Evolutionary conservation across 2,797 vertebrate genomes (phyloP).

Genomic region (Morus bassanus): DNA sequence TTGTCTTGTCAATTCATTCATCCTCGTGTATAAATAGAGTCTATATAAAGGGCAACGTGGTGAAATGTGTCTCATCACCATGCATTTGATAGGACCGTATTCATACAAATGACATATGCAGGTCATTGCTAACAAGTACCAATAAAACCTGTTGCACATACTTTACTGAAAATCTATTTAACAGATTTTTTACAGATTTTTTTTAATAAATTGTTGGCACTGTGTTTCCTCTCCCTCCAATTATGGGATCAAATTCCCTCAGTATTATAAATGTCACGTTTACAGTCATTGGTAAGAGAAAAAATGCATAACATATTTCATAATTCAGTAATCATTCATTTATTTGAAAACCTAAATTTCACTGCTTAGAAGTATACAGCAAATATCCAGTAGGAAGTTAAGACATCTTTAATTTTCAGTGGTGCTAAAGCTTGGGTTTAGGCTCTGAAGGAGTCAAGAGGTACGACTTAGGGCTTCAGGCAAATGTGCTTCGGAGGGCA

Average conservation of each 20-base stretch:
- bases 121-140: slow-evolving; percentile 55
- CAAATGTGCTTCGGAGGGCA: not conserved
- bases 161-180: not conserved
- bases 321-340: not conserved
- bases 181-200: not conserved
- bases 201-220: not conserved
- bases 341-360: not conserved
- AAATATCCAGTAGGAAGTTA: not conserved
- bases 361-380: not conserved
- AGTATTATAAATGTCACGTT: not conserved
- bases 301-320: not conserved
- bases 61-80: slow-evolving; percentile 43
- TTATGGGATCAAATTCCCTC: not conserved
- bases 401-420: not conserved
- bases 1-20: slow-evolving; percentile 68
- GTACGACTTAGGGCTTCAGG: rapidly evolving
- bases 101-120: slow-evolving; percentile 54
- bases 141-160: slow-evolving; percentile 53
- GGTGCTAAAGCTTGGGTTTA: not conserved
- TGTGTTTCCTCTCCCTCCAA: not conserved
- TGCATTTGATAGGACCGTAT: not conserved
- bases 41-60: slow-evolving; percentile 42
- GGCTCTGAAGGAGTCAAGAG: not conserved
- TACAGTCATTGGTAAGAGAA: not conserved
- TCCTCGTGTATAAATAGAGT: slow-evolving; percentile 47